Percentiles rank a stretch among this genome's conserved stretches.
phyloP scores from a whole-genome alignment of 2,888 invertebrate species.

The Leptinotarsa peninsularis region DNA sequence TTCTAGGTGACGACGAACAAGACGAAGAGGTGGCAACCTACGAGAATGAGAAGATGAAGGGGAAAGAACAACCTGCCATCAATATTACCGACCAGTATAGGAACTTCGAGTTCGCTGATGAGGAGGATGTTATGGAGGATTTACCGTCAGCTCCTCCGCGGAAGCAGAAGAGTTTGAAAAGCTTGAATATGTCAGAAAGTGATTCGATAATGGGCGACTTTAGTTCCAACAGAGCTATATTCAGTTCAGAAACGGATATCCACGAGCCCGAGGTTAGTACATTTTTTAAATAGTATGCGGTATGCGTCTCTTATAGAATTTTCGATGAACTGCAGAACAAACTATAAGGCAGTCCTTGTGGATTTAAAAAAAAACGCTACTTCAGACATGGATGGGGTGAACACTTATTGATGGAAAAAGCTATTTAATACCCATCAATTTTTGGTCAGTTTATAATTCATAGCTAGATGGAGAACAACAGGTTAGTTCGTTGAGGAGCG shows the following conservation, averaged over 20 bases:
- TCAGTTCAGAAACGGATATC: constrained; percentile 47
- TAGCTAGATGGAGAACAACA: no score
- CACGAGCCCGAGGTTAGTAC: constrained; percentile 53
- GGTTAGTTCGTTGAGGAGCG: no score
- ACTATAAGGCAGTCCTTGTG: no score
- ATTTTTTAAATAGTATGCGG: no score
- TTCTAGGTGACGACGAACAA: constrained; percentile 62
- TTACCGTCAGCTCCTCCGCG: constrained; percentile 62
- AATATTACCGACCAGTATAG: constrained; percentile 58
- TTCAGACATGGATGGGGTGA: no score
- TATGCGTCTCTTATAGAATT: no score
- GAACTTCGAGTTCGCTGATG: constrained; percentile 48
- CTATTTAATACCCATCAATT: no score
- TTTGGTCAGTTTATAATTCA: no score
- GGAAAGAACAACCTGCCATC: constrained; percentile 70
- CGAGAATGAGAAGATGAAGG: constrained; percentile 67
- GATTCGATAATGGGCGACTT: constrained; percentile 56
- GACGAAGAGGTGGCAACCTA: constrained; percentile 53
- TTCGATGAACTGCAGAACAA: no score
- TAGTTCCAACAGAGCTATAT: constrained; percentile 24
- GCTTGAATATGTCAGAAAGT: constrained; percentile 62
- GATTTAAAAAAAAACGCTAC: no score
- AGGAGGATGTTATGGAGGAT: constrained; percentile 40
- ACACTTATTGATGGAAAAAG: no score
- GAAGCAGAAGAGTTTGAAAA: constrained; percentile 62